Evolutionary conservation across 2,113 vertebrate genomes (phyloP).

Genomic region (Albula glossodonta): DNA sequence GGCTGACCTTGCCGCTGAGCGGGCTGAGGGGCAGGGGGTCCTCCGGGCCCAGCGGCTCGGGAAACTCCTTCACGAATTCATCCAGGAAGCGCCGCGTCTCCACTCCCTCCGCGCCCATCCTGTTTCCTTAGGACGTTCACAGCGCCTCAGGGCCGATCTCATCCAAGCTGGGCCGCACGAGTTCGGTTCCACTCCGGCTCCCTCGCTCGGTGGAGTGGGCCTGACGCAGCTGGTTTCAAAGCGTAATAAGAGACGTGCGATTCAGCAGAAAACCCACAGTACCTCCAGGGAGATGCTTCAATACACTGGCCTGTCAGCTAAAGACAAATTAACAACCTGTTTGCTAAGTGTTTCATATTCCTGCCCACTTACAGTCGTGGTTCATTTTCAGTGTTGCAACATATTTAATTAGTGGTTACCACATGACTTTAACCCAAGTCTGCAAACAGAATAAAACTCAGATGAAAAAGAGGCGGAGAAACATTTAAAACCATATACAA

Average conservation of each 20-base stretch:
- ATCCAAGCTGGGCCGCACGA: background rate
- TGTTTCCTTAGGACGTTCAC: background rate
- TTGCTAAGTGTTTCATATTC: background rate
- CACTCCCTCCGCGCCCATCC: slow-evolving; percentile 48
- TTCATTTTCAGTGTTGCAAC: background rate
- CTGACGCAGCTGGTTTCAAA: background rate
- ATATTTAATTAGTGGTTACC: background rate
- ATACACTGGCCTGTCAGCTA: background rate
- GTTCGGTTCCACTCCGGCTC: background rate
- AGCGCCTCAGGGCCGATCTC: background rate
- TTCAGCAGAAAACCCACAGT: background rate
- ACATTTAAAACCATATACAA: background rate
- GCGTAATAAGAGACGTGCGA: background rate
- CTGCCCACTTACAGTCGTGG: background rate
- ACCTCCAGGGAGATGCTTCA: background rate
- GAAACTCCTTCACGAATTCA: slow-evolving; percentile 72
- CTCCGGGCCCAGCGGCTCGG: slow-evolving; percentile 62
- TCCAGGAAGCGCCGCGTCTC: slow-evolving; percentile 61
- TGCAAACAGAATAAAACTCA: background rate
- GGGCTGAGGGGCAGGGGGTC: slow-evolving; percentile 65
- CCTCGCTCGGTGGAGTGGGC: background rate
- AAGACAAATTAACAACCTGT: background rate
- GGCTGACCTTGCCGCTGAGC: slow-evolving; percentile 61
- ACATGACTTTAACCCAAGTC: background rate
- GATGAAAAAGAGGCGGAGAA: background rate